Percentiles rank a stretch among this genome's conserved stretches.
Evolutionary conservation across 1,140 invertebrate species (phyloP).

Genomic region (Drosophila asahinai): DNA sequence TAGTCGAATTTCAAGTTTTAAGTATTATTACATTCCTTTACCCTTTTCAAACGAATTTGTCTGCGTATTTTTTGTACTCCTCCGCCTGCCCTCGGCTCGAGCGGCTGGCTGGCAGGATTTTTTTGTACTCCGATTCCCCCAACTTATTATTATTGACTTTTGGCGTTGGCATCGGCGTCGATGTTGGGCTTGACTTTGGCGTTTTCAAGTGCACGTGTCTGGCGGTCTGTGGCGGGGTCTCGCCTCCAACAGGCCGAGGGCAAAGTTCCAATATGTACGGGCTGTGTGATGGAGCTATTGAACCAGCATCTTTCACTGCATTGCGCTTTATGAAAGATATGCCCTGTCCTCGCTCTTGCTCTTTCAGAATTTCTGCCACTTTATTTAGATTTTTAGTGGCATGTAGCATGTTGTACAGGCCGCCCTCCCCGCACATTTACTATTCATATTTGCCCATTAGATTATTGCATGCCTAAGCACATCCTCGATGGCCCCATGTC

Average conservation of each 20-base stretch:
- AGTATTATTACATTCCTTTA: slow-evolving; percentile 84
- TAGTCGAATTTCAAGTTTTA: slow-evolving; percentile 81
- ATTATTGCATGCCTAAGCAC: slow-evolving; percentile 80
- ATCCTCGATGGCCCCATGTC: slow-evolving; percentile 24
- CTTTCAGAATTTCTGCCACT: slow-evolving; percentile 40
- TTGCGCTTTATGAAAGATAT: slow-evolving; percentile 45
- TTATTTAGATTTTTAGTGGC: slow-evolving; percentile 71
- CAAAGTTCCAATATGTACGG: slow-evolving; percentile 36
- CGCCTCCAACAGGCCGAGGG: slow-evolving; percentile 22
- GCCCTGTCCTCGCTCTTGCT: not conserved
- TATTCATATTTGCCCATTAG: slow-evolving; percentile 80
- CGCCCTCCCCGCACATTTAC: slow-evolving; percentile 52
- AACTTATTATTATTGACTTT: slow-evolving; percentile 82
- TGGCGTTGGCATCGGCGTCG: slow-evolving; percentile 48
- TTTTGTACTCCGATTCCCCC: slow-evolving; percentile 37
- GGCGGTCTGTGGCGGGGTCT: slow-evolving; percentile 43
- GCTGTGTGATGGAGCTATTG: slow-evolving; percentile 63
- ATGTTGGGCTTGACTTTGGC: slow-evolving; percentile 55
- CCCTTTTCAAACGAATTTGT: slow-evolving; percentile 83
- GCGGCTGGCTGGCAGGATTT: slow-evolving; percentile 19
- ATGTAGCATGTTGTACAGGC: slow-evolving; percentile 62
- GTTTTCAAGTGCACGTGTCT: slow-evolving; percentile 78
- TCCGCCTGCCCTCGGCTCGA: not conserved
- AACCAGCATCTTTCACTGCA: slow-evolving; percentile 67
- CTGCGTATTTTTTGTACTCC: slow-evolving; percentile 58